Evolutionary conservation across 2,888 invertebrate genomes (phyloP), one percentile per base, ranked within the genome.

Genomic region (Punctoribates punctum): DNA sequence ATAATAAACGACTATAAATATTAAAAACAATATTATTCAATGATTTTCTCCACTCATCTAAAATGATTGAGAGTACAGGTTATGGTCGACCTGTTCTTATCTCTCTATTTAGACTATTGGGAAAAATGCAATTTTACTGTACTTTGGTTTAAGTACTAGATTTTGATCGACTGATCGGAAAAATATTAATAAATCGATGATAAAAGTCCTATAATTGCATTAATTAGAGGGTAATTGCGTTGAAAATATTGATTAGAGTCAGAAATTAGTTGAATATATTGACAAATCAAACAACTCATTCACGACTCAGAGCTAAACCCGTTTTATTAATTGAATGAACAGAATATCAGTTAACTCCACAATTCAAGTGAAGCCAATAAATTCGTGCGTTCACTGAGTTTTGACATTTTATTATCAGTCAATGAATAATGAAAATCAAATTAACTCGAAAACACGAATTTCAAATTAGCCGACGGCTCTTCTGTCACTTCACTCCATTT

Each of bases 401-500:
- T 67, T 67, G 67, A 42, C 67, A 67, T 67, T 67, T 67, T 67
- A 67, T 65, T 65, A 65, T 67, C 38, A 67, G 67, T 9, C 34
- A 67, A 67, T 67, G 67, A 67, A 67, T 67, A 67, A 67, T 67
- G 38, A 20, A 34, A 38, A 67, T 67, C 38, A 38, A 67, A 67
- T 67, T 67, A 67, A 67, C 67, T 67, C 38, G 29, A 38, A 67
- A 38, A 38, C 67, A 67, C 67, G 67, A 67, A 38, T 67, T 67
- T n/a, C 6, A 11, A 38, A 67, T 67, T n/a, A 38, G 29, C 67
- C 67, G 42, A 2, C 8, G 67, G 38, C 67, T 17, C 20, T 34
- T 34, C 42, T 67, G 67, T 67, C 67, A 67, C 67, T 60, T 27
- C 62, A 62, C 67, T 67, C 42, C 8, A 17, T 67, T 67, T 67